A percentile compares a stretch with the other conserved stretches of the same genome.
phyloP scores from a whole-genome alignment of 2,797 vertebrate species.

The Platyrinchus mystaceus region DNA sequence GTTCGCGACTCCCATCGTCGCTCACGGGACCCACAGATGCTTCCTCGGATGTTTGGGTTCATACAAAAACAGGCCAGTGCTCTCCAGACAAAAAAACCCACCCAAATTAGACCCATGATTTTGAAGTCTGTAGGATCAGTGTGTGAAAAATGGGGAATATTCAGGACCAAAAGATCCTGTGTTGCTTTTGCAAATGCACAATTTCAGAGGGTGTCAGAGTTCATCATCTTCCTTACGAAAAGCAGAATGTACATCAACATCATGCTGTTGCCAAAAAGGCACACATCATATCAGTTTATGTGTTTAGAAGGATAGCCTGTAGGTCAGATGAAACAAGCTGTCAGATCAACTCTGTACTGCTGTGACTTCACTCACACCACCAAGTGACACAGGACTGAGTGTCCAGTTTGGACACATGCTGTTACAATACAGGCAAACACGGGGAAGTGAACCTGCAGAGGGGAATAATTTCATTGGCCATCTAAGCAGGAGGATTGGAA shows the following conservation, averaged over 20 bases:
- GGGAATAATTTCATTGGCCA: background rate
- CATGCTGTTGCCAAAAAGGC: background rate
- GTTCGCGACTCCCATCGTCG: fast-evolving
- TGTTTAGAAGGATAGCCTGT: background rate
- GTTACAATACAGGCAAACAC: background rate
- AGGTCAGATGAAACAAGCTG: background rate
- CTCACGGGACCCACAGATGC: background rate
- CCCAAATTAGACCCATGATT: background rate
- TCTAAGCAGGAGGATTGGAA: background rate
- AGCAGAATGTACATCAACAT: background rate
- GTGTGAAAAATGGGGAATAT: background rate
- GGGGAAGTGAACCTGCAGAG: background rate
- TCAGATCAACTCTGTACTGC: background rate
- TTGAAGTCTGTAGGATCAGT: background rate
- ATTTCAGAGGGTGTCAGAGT: background rate
- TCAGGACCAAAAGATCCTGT: background rate
- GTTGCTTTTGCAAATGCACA: background rate
- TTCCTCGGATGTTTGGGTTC: background rate
- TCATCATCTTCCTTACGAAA: background rate
- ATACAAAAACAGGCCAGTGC: background rate
- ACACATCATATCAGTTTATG: background rate
- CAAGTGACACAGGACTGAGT: background rate
- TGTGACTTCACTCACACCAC: background rate
- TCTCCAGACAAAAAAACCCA: background rate
- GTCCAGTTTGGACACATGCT: background rate